Percentiles rank a stretch among this genome's conserved stretches.
Evolutionary conservation across 2,888 invertebrate species (phyloP).

Genomic region (Limenitis camilla): DNA sequence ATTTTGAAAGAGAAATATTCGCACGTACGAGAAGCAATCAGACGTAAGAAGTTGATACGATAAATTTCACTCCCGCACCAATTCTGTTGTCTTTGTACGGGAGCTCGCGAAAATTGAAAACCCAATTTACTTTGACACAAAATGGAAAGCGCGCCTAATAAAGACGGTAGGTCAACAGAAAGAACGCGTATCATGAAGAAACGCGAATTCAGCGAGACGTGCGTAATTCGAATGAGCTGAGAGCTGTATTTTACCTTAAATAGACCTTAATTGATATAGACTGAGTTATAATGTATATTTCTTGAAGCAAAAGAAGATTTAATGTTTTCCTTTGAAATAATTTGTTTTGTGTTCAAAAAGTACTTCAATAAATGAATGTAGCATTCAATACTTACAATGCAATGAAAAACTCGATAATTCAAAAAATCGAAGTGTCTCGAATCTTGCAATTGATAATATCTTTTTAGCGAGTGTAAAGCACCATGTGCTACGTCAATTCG

Average conservation of each 20-base stretch:
- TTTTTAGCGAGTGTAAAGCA: conserved; percentile 11
- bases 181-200: conserved; percentile 23
- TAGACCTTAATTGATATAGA: not conserved
- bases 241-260: conserved; percentile 13
- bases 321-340: not conserved
- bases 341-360: too few species aligned
- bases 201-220: conserved; percentile 20
- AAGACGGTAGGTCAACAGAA: conserved; percentile 26
- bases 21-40: conserved; percentile 25
- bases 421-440: too few species aligned
- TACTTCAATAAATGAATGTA: not conserved
- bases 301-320: too few species aligned
- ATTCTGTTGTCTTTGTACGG: conserved; percentile 23
- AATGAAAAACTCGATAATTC: too few species aligned
- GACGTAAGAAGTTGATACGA: conserved; percentile 26
- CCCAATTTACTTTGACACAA: conserved; percentile 27
- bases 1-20: conserved; percentile 17
- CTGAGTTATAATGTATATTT: conserved; percentile 1
- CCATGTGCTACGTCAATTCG: conserved; percentile 22
- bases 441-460: conserved; percentile 8
- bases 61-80: conserved; percentile 28
- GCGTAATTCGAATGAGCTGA: conserved; percentile 22
- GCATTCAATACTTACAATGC: too few species aligned
- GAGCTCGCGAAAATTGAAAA: conserved; percentile 28
- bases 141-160: conserved; percentile 26